These are phyloP conservation scores for Cheilosia soror DNA, from an alignment of 2,888 invertebrate species.

Conservation along the genomic window DNA sequence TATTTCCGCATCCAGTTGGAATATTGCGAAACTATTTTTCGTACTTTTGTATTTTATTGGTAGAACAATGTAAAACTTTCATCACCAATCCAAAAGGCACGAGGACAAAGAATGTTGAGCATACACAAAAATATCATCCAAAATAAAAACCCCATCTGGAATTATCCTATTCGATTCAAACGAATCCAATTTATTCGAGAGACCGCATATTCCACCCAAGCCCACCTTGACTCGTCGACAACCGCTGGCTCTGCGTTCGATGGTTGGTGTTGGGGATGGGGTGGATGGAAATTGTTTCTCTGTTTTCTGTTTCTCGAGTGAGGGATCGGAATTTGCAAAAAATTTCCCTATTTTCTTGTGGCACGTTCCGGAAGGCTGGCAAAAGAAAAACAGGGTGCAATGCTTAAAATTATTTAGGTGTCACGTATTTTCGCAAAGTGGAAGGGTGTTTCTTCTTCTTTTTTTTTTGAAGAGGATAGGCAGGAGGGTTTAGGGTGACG, in stretches of 20 bases:
- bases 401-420: constrained; percentile 75
- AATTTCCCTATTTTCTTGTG: constrained; percentile 71
- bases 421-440: constrained; percentile 65
- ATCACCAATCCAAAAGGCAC: constrained; percentile 57
- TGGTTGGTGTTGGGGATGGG: background rate
- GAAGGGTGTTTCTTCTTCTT: background rate
- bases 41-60: constrained; percentile 68
- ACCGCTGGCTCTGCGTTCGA: background rate
- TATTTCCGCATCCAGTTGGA: constrained; percentile 51
- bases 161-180: constrained; percentile 74
- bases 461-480: background rate
- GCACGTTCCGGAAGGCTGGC: constrained; percentile 73
- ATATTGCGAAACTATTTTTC: constrained; percentile 73
- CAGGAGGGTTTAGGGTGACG: constrained; percentile 34
- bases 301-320: constrained; percentile 25
- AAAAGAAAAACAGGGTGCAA: constrained; percentile 65
- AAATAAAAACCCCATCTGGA: constrained; percentile 70
- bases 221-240: constrained; percentile 36
- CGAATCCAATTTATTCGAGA: constrained; percentile 74
- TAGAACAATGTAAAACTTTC: constrained; percentile 72
- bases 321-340: constrained; percentile 62
- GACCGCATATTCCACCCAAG: constrained; percentile 58
- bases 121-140: constrained; percentile 27
- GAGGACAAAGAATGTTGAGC: background rate
- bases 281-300: constrained; percentile 40